A percentile compares a stretch with the other conserved stretches of the same genome.
Conservation (phyloP, 2,797 vertebrate genomes). For the Momotus momota region DNA sequence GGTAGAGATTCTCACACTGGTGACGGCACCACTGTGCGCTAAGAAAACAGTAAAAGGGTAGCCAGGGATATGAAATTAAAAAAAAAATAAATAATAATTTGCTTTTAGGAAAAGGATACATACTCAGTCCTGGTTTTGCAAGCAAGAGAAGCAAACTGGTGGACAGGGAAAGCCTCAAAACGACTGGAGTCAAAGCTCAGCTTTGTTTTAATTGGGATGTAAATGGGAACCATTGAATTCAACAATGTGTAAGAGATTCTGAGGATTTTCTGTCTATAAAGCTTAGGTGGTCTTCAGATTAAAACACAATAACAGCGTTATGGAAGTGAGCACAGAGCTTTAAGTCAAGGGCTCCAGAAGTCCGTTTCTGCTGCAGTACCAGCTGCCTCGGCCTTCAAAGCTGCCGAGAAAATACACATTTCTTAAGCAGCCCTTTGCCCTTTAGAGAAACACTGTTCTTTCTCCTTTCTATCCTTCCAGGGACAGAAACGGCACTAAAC, state of each 20-base stretch:
- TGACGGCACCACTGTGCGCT: not conserved
- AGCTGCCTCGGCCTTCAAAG: not conserved
- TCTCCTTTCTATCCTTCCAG: slow-evolving; percentile 7
- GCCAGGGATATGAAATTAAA: not conserved
- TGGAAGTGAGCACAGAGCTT: not conserved
- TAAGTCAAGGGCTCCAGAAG: not conserved
- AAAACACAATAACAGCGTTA: fast-evolving
- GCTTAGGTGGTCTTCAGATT: too few species aligned
- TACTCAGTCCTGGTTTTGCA: not conserved
- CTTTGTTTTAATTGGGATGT: not conserved
- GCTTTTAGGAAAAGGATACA: not conserved
- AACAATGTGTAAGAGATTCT: not conserved
- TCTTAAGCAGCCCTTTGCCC: not conserved
- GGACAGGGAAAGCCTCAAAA: not conserved
- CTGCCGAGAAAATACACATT: not conserved
- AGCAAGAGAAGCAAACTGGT: not conserved
- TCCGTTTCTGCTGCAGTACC: not conserved
- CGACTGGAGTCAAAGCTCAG: not conserved
- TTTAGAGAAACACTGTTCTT: not conserved
- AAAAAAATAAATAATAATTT: not conserved
- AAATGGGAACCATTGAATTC: not conserved
- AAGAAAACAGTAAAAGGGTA: not conserved
- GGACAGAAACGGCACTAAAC: not conserved
- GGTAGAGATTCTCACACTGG: not conserved
- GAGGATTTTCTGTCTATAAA: not conserved